phyloP scores from a whole-genome alignment of 2,888 invertebrate species.

The Amblyjoppa proteus region DNA sequence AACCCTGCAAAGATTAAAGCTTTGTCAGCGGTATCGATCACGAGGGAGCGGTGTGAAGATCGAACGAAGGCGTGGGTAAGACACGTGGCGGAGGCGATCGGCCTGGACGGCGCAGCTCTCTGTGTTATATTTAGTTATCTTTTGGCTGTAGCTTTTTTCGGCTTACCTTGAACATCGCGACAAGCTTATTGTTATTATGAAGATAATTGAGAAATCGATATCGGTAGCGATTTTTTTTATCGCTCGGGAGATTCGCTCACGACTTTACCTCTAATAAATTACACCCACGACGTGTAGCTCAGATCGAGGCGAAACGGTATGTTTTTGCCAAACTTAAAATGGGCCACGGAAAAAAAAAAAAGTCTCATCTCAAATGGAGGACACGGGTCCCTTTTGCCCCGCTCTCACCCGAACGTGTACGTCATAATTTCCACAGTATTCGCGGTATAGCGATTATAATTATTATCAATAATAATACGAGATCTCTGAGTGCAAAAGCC shows the following conservation, averaged over 20 bases:
- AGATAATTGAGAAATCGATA: conserved; percentile 26
- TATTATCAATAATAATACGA: conserved; percentile 31
- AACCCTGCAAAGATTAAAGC: background rate
- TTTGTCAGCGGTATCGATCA: conserved; percentile 47
- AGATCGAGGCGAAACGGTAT: too few species aligned
- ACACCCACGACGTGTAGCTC: background rate
- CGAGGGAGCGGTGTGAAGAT: conserved; percentile 50
- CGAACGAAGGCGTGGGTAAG: conserved; percentile 44
- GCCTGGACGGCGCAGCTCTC: conserved; percentile 22
- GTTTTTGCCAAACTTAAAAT: too few species aligned
- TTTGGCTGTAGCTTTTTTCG: background rate
- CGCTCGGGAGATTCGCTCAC: background rate
- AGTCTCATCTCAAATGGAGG: background rate
- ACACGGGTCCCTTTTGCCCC: background rate
- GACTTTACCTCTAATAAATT: conserved; percentile 6
- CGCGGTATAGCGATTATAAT: background rate
- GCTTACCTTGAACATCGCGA: conserved; percentile 32
- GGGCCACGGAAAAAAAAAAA: too few species aligned
- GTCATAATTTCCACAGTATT: background rate
- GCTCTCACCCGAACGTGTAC: background rate
- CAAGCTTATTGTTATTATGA: conserved; percentile 35
- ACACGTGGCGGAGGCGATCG: conserved; percentile 49
- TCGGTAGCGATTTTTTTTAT: conserved; percentile 18
- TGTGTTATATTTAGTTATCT: conserved; percentile 51
- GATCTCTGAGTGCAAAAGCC: background rate